Base-by-base conservation (phyloP, 1,140 invertebrate genomes). In the Papilio polyxenes region DNA sequence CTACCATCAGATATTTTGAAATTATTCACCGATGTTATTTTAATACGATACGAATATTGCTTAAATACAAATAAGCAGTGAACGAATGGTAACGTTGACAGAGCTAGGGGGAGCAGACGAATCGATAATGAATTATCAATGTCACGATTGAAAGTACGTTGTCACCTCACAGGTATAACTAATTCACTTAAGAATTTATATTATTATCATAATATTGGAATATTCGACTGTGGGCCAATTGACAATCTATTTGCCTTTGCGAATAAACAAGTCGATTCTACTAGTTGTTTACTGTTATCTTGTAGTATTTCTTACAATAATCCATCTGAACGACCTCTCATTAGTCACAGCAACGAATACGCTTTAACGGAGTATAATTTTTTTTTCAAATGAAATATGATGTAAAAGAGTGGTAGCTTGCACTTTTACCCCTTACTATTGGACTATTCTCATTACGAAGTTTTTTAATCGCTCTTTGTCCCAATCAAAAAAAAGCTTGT, bases 391-490 rank as follows among this genome's bases (percentile, higher is more conserved):
- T 72, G 23, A 72, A 72, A 72, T 72, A 37, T 37, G 31, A 5
- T 72, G 3, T 37, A 37, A 37, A 72, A 72, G 31, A 69, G n/a
- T n/a, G 37, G 20, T 81, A 85, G 82, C 87, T 84, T 86, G 86
- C 87, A 86, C 85, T 89, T 90, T 89, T 86, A 90, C 91, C 91
- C 90, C 91, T 92, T 92, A 90, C 89, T 90, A 91, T 89, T 78
- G 87, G 81, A 85, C 84, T 89, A 89, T 88, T 93, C 92, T 93
- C 91, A 93, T 94, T 92, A 93, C 88, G 88, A 93, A 94, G 88
- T 94, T 94, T 93, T 94, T 94, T 94, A 93, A 94, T 94, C 92
- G 92, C 89, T 92, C 92, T 93, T 93, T 94, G 91, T 93, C 88
- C 85, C 87, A 88, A 83, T 88, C 90, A 89, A 92, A 93, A 92